Base-by-base conservation (phyloP, 2,797 vertebrate genomes). In the Chaetodon trifasciatus region DNA sequence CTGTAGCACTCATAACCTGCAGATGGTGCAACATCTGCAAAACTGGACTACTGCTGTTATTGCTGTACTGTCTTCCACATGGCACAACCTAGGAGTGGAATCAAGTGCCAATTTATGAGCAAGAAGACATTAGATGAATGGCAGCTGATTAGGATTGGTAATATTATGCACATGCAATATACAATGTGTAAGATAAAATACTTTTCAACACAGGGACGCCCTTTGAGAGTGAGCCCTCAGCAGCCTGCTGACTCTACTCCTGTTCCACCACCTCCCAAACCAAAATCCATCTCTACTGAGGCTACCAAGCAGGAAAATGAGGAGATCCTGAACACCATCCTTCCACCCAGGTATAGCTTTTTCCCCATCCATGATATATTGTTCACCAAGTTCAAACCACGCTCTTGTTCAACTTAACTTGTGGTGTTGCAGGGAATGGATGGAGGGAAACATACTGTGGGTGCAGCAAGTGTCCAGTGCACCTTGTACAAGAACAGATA, bases 381-480 rank as follows among this genome's bases (percentile, higher is more conserved):
- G 44, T 24, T 53, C 2, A 17, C 13, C 17, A 60, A 19, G 8
- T 47, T 72, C 40, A 66, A 21, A 8, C 11, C 6, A 16, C 1
- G 1, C 53, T 13, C 0, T 39, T 0, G 28, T 69, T 42, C 0
- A 64, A 46, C 9, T 47, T 0, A 53, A 32, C 9, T 16, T 60
- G 2, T 84, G 12, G 8, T 40, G 73, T 66, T 88, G 12, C 92
- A 99, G 98, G 91, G 95, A 97, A 88, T 98, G 97, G 97, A 90
- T 78, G 8, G 96, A 98, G 64, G 96, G 93, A 60, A 95, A 91
- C 40, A 95, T 95, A 70, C 89, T 96, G 11, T 99, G 97, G 97
- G 92, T 97, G 86, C 98, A 99, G 93, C 94, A 96, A 76, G 97
- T 98, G 66, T 98, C 97, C 81, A 97, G 94, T 52, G 93, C 91